Conservation (phyloP, 1,140 invertebrate species). For the Oedothorax gibbosus region DNA sequence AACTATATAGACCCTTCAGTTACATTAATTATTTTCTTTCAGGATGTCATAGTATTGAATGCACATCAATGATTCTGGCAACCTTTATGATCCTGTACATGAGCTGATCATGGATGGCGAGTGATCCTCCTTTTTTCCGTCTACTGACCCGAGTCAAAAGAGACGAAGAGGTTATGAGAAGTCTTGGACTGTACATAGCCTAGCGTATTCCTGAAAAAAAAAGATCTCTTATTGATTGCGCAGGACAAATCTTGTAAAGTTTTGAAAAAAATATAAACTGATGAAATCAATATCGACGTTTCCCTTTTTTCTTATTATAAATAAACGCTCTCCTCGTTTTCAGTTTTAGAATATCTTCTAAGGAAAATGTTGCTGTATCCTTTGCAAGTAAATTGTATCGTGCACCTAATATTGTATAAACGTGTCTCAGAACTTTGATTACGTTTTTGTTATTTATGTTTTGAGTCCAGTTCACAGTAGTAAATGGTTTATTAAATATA, state of each 20-base stretch:
- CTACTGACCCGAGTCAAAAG: no score
- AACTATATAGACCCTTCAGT: neutral
- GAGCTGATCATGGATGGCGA: slow-evolving; percentile 34
- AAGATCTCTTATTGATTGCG: slow-evolving; percentile 21
- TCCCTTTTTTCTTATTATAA: slow-evolving; percentile 26
- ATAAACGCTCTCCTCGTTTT: slow-evolving; percentile 23
- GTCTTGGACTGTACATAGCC: slow-evolving; percentile 39
- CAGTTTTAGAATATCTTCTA: slow-evolving; percentile 18
- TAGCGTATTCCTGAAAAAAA: slow-evolving; percentile 28
- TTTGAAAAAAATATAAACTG: slow-evolving; percentile 2
- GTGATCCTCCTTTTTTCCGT: neutral
- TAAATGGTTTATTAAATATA: no score
- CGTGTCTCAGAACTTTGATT: slow-evolving; percentile 42
- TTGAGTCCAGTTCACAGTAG: neutral
- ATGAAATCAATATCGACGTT: slow-evolving; percentile 19
- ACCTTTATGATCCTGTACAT: slow-evolving; percentile 17
- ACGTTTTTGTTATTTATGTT: slow-evolving; percentile 3
- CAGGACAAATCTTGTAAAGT: slow-evolving; percentile 55
- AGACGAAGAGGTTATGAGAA: neutral
- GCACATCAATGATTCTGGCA: neutral
- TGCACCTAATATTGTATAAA: slow-evolving; percentile 55
- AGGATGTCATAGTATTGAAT: slow-evolving; percentile 8
- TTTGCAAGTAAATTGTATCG: slow-evolving; percentile 53
- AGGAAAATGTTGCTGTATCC: slow-evolving; percentile 35
- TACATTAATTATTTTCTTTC: neutral